Conservation (phyloP, 2,888 invertebrate genomes). For the Clunio marinus region DNA sequence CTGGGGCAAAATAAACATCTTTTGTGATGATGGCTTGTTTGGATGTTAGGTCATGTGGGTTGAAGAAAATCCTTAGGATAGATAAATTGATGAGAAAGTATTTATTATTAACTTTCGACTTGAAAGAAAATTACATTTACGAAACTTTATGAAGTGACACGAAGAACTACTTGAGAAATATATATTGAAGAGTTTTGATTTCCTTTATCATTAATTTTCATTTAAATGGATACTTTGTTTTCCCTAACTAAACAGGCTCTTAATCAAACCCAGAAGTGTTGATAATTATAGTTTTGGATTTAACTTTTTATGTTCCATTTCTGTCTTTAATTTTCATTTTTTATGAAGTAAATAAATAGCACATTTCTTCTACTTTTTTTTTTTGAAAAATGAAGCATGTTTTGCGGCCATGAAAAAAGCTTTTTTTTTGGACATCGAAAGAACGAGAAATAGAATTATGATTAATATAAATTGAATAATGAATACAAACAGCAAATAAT, state of each 20-base stretch:
- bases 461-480: constrained; percentile 28
- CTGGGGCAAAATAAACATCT: constrained; percentile 38
- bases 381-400: constrained; percentile 12
- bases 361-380: too few relatives aligned
- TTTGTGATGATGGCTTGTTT: neutral
- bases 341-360: too few relatives aligned
- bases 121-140: neutral
- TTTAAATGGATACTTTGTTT: neutral
- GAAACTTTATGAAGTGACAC: neutral
- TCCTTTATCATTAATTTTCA: constrained; percentile 21
- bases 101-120: too few relatives aligned
- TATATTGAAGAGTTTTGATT: neutral
- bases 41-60: too few relatives aligned
- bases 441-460: constrained; percentile 16
- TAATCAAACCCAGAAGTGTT: constrained; percentile 19
- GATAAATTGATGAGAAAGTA: too few relatives aligned
- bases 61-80: too few relatives aligned
- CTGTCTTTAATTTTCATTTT: constrained; percentile 2
- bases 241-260: neutral
- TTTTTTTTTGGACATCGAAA: constrained; percentile 13
- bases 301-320: neutral
- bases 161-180: neutral
- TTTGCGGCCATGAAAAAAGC: constrained; percentile 24
- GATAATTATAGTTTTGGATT: neutral
- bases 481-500: constrained; percentile 27